Evolutionary conservation across 2,113 vertebrate genomes (phyloP).

Genomic region (Nycticryphes semicollaris): DNA sequence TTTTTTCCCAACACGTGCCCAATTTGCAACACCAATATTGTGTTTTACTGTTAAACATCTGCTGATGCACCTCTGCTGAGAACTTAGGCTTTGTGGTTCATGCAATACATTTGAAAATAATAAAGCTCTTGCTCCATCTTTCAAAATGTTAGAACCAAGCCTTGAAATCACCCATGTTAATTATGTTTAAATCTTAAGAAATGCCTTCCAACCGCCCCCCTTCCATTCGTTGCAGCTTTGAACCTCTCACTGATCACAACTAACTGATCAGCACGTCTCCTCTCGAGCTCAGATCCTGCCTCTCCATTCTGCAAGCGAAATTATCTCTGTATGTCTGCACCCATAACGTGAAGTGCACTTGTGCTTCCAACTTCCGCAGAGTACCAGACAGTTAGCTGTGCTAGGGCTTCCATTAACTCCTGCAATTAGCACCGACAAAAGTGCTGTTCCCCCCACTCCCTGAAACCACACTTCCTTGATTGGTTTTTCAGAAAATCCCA

Average conservation of each 20-base stretch:
- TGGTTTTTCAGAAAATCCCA: slow-evolving; percentile 18
- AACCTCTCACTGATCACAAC: not conserved
- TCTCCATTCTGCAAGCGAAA: not conserved
- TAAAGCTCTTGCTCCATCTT: not conserved
- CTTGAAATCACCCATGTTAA: not conserved
- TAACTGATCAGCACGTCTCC: not conserved
- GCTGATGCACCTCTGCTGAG: not conserved
- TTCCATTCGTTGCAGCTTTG: not conserved
- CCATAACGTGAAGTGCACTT: not conserved
- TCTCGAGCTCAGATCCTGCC: not conserved
- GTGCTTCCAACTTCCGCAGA: not conserved
- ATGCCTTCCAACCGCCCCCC: not conserved
- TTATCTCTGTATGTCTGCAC: not conserved
- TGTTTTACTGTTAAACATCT: not conserved
- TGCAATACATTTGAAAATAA: not conserved
- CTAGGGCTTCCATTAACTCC: not conserved
- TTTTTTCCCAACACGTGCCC: not conserved
- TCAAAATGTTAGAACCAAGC: not conserved
- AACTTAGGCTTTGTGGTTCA: not conserved
- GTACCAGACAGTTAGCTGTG: not conserved
- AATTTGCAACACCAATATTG: not conserved
- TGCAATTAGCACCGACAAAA: slow-evolving; percentile 37
- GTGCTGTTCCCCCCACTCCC: not conserved
- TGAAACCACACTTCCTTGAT: not conserved
- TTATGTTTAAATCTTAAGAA: not conserved